Percentiles rank a stretch among this genome's conserved stretches.
These are phyloP conservation scores for Pasiphila rectangulata DNA, from an alignment of 2,888 invertebrate species.

Conservation along the genomic window DNA sequence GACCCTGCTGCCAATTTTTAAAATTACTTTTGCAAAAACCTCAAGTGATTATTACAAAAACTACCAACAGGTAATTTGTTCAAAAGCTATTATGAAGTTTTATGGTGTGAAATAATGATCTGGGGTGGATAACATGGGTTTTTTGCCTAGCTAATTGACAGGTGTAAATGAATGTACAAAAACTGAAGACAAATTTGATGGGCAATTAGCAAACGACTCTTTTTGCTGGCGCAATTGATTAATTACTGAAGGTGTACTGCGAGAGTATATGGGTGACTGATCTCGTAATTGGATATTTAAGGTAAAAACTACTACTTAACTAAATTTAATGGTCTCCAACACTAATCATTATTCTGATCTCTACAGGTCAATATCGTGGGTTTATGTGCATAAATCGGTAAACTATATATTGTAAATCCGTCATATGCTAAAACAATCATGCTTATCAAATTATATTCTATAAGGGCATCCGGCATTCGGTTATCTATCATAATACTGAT, in stretches of 20 bases:
- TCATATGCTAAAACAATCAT: too few species aligned
- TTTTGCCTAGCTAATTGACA: slow-evolving; percentile 34
- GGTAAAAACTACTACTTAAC: neutral
- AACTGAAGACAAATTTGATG: slow-evolving; percentile 22
- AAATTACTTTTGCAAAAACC: slow-evolving; percentile 46
- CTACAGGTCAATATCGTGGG: too few species aligned
- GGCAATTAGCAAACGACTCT: slow-evolving; percentile 26
- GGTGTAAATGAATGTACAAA: slow-evolving; percentile 31
- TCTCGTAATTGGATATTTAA: slow-evolving; percentile 9
- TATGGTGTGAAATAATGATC: slow-evolving; percentile 31
- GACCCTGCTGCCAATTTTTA: slow-evolving; percentile 47
- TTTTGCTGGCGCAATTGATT: slow-evolving; percentile 22
- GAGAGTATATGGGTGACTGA: slow-evolving; percentile 8
- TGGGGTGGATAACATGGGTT: slow-evolving; percentile 30
- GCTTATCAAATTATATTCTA: too few species aligned
- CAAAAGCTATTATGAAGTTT: slow-evolving; percentile 31
- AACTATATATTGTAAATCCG: too few species aligned
- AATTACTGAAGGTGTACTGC: slow-evolving; percentile 1
- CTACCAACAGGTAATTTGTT: slow-evolving; percentile 30
- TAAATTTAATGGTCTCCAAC: neutral
- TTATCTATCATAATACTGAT: too few species aligned
- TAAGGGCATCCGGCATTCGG: too few species aligned
- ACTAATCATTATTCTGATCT: too few species aligned
- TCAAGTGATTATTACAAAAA: slow-evolving; percentile 41
- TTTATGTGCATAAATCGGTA: too few species aligned